Conservation (phyloP, 1,140 invertebrate genomes). For the Vanessa tameamea region DNA sequence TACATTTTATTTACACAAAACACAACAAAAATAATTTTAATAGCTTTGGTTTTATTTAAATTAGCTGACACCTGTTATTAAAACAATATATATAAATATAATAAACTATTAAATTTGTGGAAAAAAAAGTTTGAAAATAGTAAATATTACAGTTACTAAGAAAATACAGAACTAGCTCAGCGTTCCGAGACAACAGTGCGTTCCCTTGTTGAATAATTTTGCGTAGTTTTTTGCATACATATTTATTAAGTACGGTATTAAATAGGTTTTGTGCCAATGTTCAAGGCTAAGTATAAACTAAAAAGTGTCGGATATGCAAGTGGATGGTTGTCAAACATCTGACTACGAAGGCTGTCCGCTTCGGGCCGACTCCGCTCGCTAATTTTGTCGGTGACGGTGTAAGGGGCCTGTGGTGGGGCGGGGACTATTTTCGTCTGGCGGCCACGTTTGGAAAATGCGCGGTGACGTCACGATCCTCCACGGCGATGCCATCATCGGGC, state of each 20-base stretch:
- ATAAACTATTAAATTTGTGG: no score
- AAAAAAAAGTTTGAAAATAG: no score
- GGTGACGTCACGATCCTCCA: slow-evolving; percentile 77
- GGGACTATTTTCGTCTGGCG: slow-evolving; percentile 80
- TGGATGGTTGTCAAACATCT: slow-evolving; percentile 42
- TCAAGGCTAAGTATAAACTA: slow-evolving; percentile 20
- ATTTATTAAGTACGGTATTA: slow-evolving; percentile 11
- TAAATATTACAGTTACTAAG: no score
- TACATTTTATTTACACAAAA: no score
- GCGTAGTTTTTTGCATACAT: background rate
- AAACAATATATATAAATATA: no score
- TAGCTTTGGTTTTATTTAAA: no score
- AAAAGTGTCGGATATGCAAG: slow-evolving; percentile 31
- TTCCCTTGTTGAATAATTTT: background rate
- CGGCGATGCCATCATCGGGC: slow-evolving; percentile 77
- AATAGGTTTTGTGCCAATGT: slow-evolving; percentile 13
- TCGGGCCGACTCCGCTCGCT: slow-evolving; percentile 54
- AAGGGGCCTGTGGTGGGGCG: slow-evolving; percentile 69
- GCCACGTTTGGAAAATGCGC: slow-evolving; percentile 80
- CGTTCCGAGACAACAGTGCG: background rate
- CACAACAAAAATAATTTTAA: no score
- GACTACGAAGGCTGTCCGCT: slow-evolving; percentile 44
- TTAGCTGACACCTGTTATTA: no score
- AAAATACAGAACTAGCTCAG: no score
- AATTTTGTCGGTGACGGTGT: slow-evolving; percentile 76